Evolutionary conservation across 2,113 vertebrate species (phyloP).

Genomic region (Amphiprion ocellaris): DNA sequence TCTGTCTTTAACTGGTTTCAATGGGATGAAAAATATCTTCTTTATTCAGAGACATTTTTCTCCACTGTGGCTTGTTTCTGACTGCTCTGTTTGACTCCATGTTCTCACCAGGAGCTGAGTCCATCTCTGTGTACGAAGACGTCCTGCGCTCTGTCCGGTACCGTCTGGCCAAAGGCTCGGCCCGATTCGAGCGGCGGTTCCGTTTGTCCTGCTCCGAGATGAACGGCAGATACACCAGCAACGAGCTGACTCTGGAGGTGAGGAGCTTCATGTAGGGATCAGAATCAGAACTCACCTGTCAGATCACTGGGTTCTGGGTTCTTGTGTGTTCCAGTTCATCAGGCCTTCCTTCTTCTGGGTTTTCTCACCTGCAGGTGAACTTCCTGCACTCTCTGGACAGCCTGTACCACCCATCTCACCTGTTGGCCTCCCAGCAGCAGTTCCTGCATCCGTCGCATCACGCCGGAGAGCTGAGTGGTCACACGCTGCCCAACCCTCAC

Average conservation of each 20-base stretch:
- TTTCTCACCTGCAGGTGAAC: conserved; percentile 85
- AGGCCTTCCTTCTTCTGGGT: neutral
- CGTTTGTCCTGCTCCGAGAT: conserved; percentile 97
- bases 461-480: conserved; percentile 92
- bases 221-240: conserved; percentile 98
- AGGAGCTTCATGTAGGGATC: conserved; percentile 2
- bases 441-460: conserved; percentile 93
- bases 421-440: conserved; percentile 95
- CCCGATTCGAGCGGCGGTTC: conserved; percentile 94
- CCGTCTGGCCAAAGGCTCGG: conserved; percentile 88
- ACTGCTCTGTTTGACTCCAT: too few relatives aligned
- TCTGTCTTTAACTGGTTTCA: too few relatives aligned
- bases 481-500: conserved; percentile 91
- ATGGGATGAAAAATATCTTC: too few relatives aligned
- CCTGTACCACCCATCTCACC: conserved; percentile 92
- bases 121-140: conserved; percentile 96
- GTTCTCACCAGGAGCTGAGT: conserved; percentile 90
- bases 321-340: neutral
- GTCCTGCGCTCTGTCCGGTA: conserved; percentile 93
- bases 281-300: too few relatives aligned
- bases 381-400: conserved; percentile 93
- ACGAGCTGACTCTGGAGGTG: conserved; percentile 96
- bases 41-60: too few relatives aligned
- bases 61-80: too few relatives aligned
- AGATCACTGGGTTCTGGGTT: too few relatives aligned